Evolutionary conservation across 2,888 invertebrate species (phyloP).

Genomic region (Ceraclea dissimilis): DNA sequence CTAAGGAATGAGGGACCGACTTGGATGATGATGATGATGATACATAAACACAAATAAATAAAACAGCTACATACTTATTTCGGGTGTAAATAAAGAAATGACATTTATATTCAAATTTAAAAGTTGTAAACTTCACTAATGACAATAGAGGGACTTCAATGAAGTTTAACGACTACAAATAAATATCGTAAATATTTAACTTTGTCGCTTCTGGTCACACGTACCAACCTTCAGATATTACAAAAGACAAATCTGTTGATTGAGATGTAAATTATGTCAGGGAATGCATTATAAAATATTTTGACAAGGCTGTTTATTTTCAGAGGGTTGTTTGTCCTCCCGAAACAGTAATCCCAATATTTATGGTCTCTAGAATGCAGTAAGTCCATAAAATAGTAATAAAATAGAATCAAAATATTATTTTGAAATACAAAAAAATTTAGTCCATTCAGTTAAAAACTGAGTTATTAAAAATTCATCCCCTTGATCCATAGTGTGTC

Average conservation of each 20-base stretch:
- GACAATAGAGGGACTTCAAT: neutral
- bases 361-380: neutral
- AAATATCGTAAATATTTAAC: neutral
- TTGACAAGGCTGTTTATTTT: neutral
- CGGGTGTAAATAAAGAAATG: neutral
- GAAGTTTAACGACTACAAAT: neutral
- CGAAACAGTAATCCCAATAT: neutral
- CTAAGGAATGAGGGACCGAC: too few species aligned
- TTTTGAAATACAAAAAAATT: too few species aligned
- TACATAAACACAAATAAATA: too few species aligned
- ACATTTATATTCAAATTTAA: conserved; percentile 1
- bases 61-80: too few species aligned
- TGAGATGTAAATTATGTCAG: neutral
- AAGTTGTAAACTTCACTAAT: neutral
- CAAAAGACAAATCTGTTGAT: neutral
- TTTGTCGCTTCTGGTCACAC: too few species aligned
- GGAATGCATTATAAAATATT: neutral
- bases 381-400: conserved; percentile 4
- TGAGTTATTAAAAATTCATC: neutral
- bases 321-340: neutral
- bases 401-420: neutral
- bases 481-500: too few species aligned
- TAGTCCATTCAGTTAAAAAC: too few species aligned
- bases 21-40: too few species aligned
- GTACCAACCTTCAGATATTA: neutral